Base-by-base conservation (phyloP, 2,113 vertebrate species). In the Dryoscopus gambensis region DNA sequence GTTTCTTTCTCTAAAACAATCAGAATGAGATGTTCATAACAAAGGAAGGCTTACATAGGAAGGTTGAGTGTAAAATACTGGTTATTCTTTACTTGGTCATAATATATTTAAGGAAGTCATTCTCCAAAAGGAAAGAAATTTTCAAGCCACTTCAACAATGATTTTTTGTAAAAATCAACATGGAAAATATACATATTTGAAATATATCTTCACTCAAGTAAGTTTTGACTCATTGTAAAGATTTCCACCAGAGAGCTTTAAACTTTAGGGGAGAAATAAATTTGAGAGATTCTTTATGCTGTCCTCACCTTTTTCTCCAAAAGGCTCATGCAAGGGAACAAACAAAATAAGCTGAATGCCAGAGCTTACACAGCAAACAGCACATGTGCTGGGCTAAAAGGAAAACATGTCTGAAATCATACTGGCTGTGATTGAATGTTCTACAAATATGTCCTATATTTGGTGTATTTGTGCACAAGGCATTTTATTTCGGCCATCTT, bases 371-470 rank as follows among this genome's bases (percentile, higher is more conserved):
- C 14, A 50, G 55, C 62, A 40, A 74, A 28, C 1, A 17, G 59
- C 56, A 33, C 2, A 0, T 21, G n/a, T 60, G 13, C 35, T 74
- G 20, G 37, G 52, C 73, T 56, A 6, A 63, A 85, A 52, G 5
- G 60, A 74, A 52, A 76, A 56, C 31, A 7, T 30, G 7, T 52
- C 84, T 84, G 77, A 82, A 82, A 37, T 55, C n/a, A 9, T 83
- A n/a, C 0, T 37, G 93, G 85, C 91, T 53, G 93, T 77, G 94
- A 91, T 71, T 91, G 93, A 93, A 94, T 13, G 75, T 83, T 95
- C 95, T 90, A 28, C 71, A 67, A 7, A 17, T 25, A 7, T 4
- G 30, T 86, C 55, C 44, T 44, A 0, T 39, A 6, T 67, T 63
- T 24, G 28, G 37, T 50, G 50, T 60, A 10, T 56, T 68, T 79